Evolutionary conservation across 2,797 vertebrate species (phyloP), one percentile per base, ranked within the genome.

Genomic region (Propithecus perrieri): DNA sequence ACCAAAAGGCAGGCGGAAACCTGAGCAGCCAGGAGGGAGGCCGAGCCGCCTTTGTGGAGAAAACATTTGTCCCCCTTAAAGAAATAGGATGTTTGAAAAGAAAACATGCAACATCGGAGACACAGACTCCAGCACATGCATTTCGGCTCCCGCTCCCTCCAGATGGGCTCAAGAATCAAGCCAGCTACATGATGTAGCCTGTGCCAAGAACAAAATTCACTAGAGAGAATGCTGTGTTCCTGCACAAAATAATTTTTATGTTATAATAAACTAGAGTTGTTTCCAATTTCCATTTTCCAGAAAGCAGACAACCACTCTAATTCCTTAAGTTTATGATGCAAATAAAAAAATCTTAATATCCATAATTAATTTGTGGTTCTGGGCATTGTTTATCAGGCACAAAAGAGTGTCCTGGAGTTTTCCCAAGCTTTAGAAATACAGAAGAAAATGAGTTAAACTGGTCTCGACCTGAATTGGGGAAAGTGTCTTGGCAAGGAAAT

Each of bases 21-120:
- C 89, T 0, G 95, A 98, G 97, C 80, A 83, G 97, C 80, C 72
- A 10, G 79, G 71, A 93, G 93, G 93, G 97, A 97, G 95, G 95
- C 94, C 80, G 93, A 91, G 35, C 26, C 0, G 91, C 75, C 93
- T 97, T 96, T 96, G 97, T 88, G 97, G 92, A 96, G 95, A 97
- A 97, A 97, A 97, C 97, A 97, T 97, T 97, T 97, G 97, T 96
- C 97, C 91, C 94, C 92, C 84, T 97, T 97, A 98, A 98, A 97
- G 96, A 95, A 96, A 92, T 88, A 95, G 97, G 91, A 96, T 97
- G 97, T 97, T 97, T 96, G 93, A 97, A 97, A 96, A 97, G 95
- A 97, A 97, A 97, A 97, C 94, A 97, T 0, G 41, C 85, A 94
- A 72, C 67, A 50, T 1, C 48, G 50, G 91, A 94, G 83, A 84